Conservation (phyloP, 2,797 vertebrate species). For the Manis javanica region DNA sequence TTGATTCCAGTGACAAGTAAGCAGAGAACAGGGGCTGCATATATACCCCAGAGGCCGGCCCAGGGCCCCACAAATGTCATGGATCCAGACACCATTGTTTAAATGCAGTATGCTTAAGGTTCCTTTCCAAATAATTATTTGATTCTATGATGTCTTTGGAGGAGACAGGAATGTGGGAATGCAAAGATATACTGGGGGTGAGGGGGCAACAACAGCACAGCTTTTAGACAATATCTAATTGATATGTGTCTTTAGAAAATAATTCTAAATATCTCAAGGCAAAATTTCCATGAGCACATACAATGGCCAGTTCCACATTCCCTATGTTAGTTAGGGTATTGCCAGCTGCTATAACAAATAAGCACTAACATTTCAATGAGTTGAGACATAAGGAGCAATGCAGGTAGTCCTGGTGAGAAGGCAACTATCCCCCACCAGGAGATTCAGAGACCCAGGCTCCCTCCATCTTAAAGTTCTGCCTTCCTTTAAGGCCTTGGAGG, state of each 20-base stretch:
- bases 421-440: neutral
- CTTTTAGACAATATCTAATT: neutral
- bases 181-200: neutral
- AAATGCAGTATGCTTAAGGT: neutral
- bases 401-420: neutral
- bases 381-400: neutral
- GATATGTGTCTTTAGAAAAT: neutral
- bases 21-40: neutral
- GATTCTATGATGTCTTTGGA: neutral
- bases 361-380: neutral
- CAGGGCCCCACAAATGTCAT: neutral
- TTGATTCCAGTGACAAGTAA: neutral
- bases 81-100: neutral
- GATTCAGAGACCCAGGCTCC: neutral
- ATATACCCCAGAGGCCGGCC: neutral
- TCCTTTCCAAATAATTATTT: neutral
- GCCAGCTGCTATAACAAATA: neutral
- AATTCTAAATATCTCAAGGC: neutral
- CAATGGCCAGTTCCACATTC: neutral
- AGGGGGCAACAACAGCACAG: neutral
- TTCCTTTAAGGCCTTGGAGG: neutral
- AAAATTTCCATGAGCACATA: neutral
- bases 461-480: neutral
- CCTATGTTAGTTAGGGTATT: neutral
- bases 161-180: neutral